Conservation (phyloP, 2,113 vertebrate species). For the Physeter macrocephalus region DNA sequence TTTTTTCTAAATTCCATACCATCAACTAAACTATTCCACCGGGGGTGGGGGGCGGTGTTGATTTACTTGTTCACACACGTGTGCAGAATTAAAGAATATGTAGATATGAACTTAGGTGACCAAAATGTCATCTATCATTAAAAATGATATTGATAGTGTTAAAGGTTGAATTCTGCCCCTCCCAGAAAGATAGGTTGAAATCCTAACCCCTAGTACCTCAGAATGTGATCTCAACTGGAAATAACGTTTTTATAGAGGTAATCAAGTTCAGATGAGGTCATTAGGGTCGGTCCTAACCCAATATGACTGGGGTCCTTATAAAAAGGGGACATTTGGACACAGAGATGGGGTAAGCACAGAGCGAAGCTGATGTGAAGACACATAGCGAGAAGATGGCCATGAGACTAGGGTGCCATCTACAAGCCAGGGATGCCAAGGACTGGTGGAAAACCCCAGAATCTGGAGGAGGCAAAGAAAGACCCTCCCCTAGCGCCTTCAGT, state of each 20-base stretch:
- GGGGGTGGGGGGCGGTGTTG: accelerated
- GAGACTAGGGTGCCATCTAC: accelerated
- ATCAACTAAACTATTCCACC: not conserved
- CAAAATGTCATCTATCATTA: not conserved
- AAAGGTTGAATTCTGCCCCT: not conserved
- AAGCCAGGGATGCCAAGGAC: not conserved
- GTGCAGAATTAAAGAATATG: not conserved
- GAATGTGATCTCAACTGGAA: not conserved
- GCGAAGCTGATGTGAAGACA: not conserved
- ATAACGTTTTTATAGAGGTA: not conserved
- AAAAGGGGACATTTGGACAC: not conserved
- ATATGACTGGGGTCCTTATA: not conserved
- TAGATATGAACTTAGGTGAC: not conserved
- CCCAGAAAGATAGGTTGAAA: not conserved
- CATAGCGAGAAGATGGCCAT: accelerated
- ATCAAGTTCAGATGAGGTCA: not conserved
- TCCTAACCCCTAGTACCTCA: not conserved
- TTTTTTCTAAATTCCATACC: not conserved
- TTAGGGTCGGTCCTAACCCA: accelerated
- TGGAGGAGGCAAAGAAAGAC: accelerated
- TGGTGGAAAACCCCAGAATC: accelerated
- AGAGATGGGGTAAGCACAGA: not conserved
- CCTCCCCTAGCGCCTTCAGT: accelerated
- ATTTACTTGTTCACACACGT: not conserved
- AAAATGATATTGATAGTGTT: not conserved